Percentiles rank a stretch among this genome's conserved stretches.
phyloP scores from a whole-genome alignment of 2,113 vertebrate species.

The Seriola dumerili region DNA sequence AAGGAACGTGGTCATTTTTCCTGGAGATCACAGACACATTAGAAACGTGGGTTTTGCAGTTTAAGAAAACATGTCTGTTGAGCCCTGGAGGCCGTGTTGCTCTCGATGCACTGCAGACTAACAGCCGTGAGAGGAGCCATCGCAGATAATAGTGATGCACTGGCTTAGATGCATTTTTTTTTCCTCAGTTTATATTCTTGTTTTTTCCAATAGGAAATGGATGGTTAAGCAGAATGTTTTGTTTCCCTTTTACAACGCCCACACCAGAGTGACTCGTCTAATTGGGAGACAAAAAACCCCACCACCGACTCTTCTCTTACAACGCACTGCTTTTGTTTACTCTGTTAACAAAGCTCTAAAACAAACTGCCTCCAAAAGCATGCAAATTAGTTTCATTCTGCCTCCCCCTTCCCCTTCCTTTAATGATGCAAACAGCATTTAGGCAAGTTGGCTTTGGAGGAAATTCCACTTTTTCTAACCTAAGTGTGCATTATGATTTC shows the following conservation, averaged over 20 bases:
- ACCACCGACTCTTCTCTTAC: slow-evolving; percentile 23
- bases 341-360: slow-evolving; percentile 56
- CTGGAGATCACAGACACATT: slow-evolving; percentile 34
- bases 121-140: slow-evolving; percentile 17
- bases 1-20: slow-evolving; percentile 44
- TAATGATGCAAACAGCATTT: slow-evolving; percentile 42
- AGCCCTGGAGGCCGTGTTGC: slow-evolving; percentile 25
- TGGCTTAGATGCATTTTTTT: slow-evolving; percentile 12
- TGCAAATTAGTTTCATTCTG: slow-evolving; percentile 45
- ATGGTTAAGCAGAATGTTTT: slow-evolving; percentile 41
- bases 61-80: slow-evolving; percentile 40
- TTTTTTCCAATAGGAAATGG: slow-evolving; percentile 22
- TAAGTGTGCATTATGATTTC: slow-evolving; percentile 13
- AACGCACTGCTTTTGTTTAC: slow-evolving; percentile 58
- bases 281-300: slow-evolving; percentile 42
- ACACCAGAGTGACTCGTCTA: slow-evolving; percentile 43
- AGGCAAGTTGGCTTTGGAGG: background rate
- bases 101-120: slow-evolving; percentile 24
- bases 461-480: slow-evolving; percentile 2
- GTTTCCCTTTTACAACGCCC: slow-evolving; percentile 29
- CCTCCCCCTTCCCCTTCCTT: slow-evolving; percentile 33
- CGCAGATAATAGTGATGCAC: slow-evolving; percentile 21
- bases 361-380: slow-evolving; percentile 55
- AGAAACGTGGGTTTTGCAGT: slow-evolving; percentile 33
- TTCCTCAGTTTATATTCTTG: background rate